Base-by-base conservation (phyloP, 2,888 invertebrate species). In the Synanthedon myopaeformis region DNA sequence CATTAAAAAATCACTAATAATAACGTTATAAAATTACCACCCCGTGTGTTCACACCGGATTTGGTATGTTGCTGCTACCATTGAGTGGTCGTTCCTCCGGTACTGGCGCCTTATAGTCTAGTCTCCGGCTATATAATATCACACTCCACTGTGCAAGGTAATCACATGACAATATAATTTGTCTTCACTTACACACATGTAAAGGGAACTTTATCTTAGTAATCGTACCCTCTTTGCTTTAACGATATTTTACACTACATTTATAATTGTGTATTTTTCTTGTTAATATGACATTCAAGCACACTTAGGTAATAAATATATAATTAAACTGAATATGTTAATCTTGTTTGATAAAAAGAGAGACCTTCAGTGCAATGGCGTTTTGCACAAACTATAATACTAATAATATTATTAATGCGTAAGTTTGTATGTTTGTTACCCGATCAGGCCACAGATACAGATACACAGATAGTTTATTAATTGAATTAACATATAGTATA, bases 51-150 rank as follows among this genome's bases (percentile, higher is more conserved):
- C n/a, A 14, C 41, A n/a, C 41, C 28, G 51, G 51, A 41, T 51
- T n/a, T 14, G 3, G 23, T 14, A 17, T 51, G 51, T 35, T 49
- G 58, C 61, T 62, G 59, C 66, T 58, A 69, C 70, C 75, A 78
- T 76, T 63, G 72, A 70, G 70, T 81, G 80, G 78, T 76, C 80
- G 72, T 80, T 80, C 75, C 77, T 75, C 76, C 74, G 61, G 48
- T 56, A 6, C 49, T 52, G 84, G 73, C 82, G 84, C 76, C 84
- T 59, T 58, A 57, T 56, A 61, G 84, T 83, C 84, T 81, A 75
- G 79, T 66, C 70, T 61, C 58, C 13, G 57, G 59, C 64, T 59
- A 62, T 66, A 65, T 66, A 66, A 62, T 63, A 63, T 67, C 65
- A 70, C 66, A 74, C 71, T 64, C 62, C 62, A 63, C 61, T 63